These are phyloP conservation scores for Trachelus tabidus DNA, from an alignment of 2,888 invertebrate genomes.

Conservation along the genomic window DNA sequence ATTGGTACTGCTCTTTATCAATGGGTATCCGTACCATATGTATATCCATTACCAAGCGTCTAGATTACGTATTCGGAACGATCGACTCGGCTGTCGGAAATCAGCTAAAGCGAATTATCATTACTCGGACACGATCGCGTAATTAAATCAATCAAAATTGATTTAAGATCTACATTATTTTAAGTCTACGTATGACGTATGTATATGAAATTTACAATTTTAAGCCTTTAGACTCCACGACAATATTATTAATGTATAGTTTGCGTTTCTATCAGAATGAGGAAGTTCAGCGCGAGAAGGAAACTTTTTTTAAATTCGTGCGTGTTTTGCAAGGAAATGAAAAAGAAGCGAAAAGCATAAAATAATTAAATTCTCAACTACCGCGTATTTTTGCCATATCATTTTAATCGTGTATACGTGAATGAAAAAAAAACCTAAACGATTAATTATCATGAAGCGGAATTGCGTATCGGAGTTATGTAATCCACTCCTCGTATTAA, in stretches of 20 bases:
- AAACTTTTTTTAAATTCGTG: neutral
- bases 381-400: neutral
- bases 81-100: neutral
- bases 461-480: neutral
- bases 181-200: conserved; percentile 41
- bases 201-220: conserved; percentile 23
- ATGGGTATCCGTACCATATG: neutral
- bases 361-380: neutral
- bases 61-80: neutral
- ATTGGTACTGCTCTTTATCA: neutral
- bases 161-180: conserved; percentile 48
- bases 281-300: neutral
- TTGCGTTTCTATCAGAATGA: neutral
- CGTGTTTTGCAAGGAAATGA: neutral
- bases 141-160: conserved; percentile 59
- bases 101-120: neutral
- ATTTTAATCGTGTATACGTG: neutral
- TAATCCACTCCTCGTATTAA: neutral
- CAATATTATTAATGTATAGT: neutral
- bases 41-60: neutral
- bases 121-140: conserved; percentile 14
- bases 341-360: neutral
- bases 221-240: conserved; percentile 3
- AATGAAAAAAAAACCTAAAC: neutral
- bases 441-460: neutral